Percentiles rank a stretch among this genome's conserved stretches.
phyloP scores from a whole-genome alignment of 1,140 invertebrate genomes.

The Lutraria rhynchaena region DNA sequence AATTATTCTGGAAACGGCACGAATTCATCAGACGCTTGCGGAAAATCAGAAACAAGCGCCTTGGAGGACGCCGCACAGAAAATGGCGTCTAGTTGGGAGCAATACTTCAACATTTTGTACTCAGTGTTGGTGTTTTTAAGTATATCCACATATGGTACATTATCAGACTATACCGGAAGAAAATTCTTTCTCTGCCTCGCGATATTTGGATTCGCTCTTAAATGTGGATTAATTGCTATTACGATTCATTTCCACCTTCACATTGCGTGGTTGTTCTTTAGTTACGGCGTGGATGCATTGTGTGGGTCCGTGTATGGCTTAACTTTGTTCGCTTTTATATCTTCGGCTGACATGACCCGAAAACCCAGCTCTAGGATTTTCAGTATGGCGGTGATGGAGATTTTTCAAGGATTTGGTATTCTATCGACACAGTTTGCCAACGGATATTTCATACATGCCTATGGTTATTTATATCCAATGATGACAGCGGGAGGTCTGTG shows the following conservation, averaged over 20 bases:
- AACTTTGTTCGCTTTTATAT: background rate
- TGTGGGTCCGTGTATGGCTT: constrained; percentile 6
- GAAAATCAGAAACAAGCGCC: background rate
- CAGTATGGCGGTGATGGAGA: constrained; percentile 1
- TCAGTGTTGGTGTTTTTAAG: constrained; percentile 12
- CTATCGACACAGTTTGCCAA: constrained; percentile 12
- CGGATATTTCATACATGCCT: constrained; percentile 43
- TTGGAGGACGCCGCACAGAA: background rate
- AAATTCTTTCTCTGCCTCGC: constrained; percentile 19
- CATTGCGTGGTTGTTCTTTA: constrained; percentile 28
- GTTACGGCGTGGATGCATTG: constrained; percentile 11
- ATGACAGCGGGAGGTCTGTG: background rate
- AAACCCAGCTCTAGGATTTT: background rate
- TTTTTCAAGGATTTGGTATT: constrained; percentile 5
- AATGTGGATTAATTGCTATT: constrained; percentile 3
- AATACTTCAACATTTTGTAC: constrained; percentile 19
- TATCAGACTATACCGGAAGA: constrained; percentile 29
- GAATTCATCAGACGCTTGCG: background rate
- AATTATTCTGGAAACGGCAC: background rate
- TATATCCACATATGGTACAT: constrained; percentile 13
- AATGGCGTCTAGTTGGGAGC: constrained; percentile 18
- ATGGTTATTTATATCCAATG: constrained; percentile 28
- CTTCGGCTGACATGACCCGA: constrained; percentile 19
- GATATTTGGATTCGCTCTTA: background rate
- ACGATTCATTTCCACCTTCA: constrained; percentile 30